Evolutionary conservation across 2,888 invertebrate genomes (phyloP), one percentile per base, ranked within the genome.

Genomic region (Trisateles emortualis): DNA sequence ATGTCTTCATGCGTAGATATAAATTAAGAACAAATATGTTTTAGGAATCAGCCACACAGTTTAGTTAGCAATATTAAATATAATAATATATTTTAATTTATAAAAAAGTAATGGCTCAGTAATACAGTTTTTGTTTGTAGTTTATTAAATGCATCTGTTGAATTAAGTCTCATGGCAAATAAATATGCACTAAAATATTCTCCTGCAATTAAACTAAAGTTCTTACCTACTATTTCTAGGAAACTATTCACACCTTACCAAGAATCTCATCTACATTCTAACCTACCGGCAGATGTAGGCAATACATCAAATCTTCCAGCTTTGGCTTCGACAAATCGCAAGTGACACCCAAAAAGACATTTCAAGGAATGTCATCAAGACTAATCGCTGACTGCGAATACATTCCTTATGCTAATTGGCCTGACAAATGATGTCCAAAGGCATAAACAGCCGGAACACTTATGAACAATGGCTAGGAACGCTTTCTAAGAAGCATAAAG

Each of bases 371-470:
- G 46, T 48, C 53, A 42, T 24, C 41, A 46, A 61, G 73, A 79
- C 74, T 71, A 78, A 81, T 81, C 60, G 71, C 43, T 63, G 67
- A 59, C 59, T 58, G 64, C 67, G 59, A 74, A 76, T 71, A 72
- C 70, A 81, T 81, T 79, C 76, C 78, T 68, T 51, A 56, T 59
- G 71, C 79, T 83, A 83, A 83, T 83, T 83, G 79, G 74, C 59
- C 66, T 74, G 75, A 78, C 74, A 69, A 76, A 82, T 83, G 64
- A 70, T 57, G 58, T 51, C 48, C 50, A 59, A 42, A 43, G 53
- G 63, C 68, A 78, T 77, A 79, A 78, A 79, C 76, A 68, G 74
- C 59, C 53, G 64, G 46, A 52, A 54, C 60, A 61, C 48, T 60
- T 45, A 49, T 55, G 64, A 68, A 82, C 82, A 83, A 83, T 83